phyloP scores from a whole-genome alignment of 2,113 vertebrate species.

The Ptychochromis oligacanthus region DNA sequence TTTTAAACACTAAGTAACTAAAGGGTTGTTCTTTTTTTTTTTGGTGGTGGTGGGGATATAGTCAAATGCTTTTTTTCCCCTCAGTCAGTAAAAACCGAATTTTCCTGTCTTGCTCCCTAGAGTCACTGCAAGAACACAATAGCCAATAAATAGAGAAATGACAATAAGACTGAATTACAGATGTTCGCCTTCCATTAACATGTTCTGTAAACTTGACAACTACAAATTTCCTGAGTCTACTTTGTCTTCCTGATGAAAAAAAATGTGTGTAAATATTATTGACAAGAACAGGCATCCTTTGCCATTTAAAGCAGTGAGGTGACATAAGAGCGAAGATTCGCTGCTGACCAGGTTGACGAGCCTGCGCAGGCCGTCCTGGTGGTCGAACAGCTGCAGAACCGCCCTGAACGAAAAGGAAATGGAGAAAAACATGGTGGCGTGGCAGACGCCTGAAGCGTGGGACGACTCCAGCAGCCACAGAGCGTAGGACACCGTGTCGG shows the following conservation, averaged over 20 bases:
- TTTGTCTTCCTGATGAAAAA: no score
- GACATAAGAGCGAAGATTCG: fast-evolving
- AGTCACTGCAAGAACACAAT: no score
- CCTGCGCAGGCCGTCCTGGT: conserved; percentile 90
- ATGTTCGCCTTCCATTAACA: no score
- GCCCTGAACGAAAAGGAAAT: conserved; percentile 95
- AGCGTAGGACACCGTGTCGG: conserved; percentile 91
- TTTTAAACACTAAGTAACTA: neutral
- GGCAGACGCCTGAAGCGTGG: conserved; percentile 94
- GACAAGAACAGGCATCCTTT: no score
- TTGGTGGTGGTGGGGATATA: neutral
- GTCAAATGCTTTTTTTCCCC: neutral
- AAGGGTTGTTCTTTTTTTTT: neutral
- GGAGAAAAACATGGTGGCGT: conserved; percentile 99
- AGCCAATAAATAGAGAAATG: no score
- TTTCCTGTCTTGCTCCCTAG: no score
- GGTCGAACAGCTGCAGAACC: conserved; percentile 93
- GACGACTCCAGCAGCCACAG: conserved; percentile 97
- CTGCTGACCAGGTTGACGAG: conserved; percentile 89
- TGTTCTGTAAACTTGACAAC: no score
- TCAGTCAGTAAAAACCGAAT: neutral
- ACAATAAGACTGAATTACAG: no score
- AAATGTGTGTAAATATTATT: no score
- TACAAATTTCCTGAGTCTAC: no score
- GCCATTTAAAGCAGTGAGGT: neutral